Conservation (phyloP, 1,140 invertebrate species). For the Ceratina australensis region DNA sequence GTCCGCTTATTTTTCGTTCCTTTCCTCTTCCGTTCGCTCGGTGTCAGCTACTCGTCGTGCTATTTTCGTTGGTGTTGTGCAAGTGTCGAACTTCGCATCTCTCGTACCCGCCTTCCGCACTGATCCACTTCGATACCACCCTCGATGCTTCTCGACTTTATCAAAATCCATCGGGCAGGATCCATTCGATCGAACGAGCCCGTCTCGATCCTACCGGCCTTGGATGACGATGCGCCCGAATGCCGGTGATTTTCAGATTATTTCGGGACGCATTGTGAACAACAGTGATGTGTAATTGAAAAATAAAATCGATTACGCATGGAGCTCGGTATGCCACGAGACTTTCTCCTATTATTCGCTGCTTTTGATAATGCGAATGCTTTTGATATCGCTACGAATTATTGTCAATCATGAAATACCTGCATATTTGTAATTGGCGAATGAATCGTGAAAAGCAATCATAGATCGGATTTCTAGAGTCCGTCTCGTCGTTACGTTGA, state of each 20-base stretch:
- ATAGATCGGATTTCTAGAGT: background rate
- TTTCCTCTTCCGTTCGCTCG: slow-evolving; percentile 43
- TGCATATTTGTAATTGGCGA: background rate
- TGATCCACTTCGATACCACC: slow-evolving; percentile 4
- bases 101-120: slow-evolving; percentile 25
- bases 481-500: slow-evolving; percentile 21
- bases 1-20: slow-evolving; percentile 15
- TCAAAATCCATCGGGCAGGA: background rate
- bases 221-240: background rate
- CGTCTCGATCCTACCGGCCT: background rate
- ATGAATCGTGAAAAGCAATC: background rate
- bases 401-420: no score
- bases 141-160: background rate
- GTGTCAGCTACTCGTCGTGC: slow-evolving; percentile 65
- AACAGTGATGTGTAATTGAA: slow-evolving; percentile 4
- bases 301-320: background rate
- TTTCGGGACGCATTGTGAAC: slow-evolving; percentile 22
- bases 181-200: no score
- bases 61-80: slow-evolving; percentile 75
- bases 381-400: no score
- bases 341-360: background rate
- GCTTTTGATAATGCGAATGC: no score
- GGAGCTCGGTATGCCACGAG: slow-evolving; percentile 2
- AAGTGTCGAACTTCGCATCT: slow-evolving; percentile 73
- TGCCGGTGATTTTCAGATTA: slow-evolving; percentile 25